Conservation (phyloP, 2,113 vertebrate genomes). For the Amphiprion ocellaris region DNA sequence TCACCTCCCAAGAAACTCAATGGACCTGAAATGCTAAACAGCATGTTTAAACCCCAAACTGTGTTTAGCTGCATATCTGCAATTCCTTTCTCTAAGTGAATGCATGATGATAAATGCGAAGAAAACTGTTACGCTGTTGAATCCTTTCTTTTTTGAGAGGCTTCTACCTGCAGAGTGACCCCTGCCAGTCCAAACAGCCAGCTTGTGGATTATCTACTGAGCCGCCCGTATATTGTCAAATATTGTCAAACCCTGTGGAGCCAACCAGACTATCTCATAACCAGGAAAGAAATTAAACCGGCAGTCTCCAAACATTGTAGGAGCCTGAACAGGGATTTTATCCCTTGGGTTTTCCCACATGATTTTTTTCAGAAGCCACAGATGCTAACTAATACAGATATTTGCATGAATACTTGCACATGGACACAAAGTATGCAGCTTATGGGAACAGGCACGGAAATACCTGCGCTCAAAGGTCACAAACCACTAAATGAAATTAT, state of each 20-base stretch:
- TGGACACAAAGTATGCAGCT: not conserved
- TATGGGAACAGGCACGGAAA: not conserved
- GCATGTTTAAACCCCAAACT: not conserved
- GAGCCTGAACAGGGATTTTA: constrained; percentile 4
- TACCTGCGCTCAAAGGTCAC: not conserved
- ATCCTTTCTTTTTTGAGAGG: not conserved
- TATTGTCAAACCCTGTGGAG: constrained; percentile 41
- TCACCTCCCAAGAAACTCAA: constrained; percentile 34
- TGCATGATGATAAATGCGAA: not conserved
- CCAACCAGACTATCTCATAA: constrained; percentile 54
- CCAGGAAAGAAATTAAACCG: constrained; percentile 43
- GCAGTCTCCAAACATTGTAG: constrained; percentile 10
- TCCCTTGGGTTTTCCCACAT: constrained; percentile 20
- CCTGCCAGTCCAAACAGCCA: constrained; percentile 34
- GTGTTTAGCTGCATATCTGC: not conserved
- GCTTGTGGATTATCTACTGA: constrained; percentile 40
- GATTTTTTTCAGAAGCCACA: constrained; percentile 21
- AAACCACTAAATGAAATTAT: not conserved
- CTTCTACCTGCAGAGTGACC: constrained; percentile 31
- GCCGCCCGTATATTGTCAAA: constrained; percentile 58
- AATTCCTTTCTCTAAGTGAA: not conserved
- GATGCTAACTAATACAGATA: constrained; percentile 1
- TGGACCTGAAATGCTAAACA: not conserved
- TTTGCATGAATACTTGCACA: constrained; percentile 25
- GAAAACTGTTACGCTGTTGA: not conserved